phyloP scores from a whole-genome alignment of 1,140 invertebrate genomes.

The Pseudachorutes palmiensis region DNA sequence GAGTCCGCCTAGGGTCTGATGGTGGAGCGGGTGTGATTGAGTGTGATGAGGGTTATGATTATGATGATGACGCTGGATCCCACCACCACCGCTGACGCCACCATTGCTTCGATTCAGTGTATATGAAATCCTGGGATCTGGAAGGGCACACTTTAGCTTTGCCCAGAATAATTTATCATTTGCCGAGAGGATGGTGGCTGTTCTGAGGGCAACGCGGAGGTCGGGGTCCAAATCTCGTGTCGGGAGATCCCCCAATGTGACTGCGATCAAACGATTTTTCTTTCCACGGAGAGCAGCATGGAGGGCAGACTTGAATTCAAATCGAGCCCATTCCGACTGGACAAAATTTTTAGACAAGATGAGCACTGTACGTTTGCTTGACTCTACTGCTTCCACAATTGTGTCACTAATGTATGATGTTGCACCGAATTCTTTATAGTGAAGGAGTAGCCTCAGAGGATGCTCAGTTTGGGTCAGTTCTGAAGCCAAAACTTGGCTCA shows the following conservation, averaged over 20 bases:
- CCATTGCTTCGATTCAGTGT: neutral
- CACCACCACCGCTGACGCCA: neutral
- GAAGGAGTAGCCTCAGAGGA: constrained; percentile 61
- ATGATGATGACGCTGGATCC: neutral
- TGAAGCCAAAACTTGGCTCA: constrained; percentile 71
- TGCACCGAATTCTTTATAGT: constrained; percentile 75
- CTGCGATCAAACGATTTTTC: constrained; percentile 69
- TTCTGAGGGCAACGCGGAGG: constrained; percentile 76
- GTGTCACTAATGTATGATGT: constrained; percentile 76
- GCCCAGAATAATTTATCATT: constrained; percentile 91
- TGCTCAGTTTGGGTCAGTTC: constrained; percentile 59
- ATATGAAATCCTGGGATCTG: constrained; percentile 48
- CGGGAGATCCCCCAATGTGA: constrained; percentile 73
- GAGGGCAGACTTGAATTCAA: constrained; percentile 86
- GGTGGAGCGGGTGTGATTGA: constrained; percentile 3
- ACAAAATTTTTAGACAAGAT: constrained; percentile 87
- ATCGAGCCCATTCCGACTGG: constrained; percentile 85
- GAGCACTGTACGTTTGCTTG: constrained; percentile 78
- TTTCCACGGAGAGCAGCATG: constrained; percentile 63
- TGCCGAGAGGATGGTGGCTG: constrained; percentile 80
- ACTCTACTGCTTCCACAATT: constrained; percentile 81
- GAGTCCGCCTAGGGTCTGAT: neutral
- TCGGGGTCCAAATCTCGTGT: constrained; percentile 80
- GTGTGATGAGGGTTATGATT: neutral
- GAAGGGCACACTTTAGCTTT: constrained; percentile 82